phyloP scores from a whole-genome alignment of 2,113 vertebrate genomes.

The Podilymbus podiceps region DNA sequence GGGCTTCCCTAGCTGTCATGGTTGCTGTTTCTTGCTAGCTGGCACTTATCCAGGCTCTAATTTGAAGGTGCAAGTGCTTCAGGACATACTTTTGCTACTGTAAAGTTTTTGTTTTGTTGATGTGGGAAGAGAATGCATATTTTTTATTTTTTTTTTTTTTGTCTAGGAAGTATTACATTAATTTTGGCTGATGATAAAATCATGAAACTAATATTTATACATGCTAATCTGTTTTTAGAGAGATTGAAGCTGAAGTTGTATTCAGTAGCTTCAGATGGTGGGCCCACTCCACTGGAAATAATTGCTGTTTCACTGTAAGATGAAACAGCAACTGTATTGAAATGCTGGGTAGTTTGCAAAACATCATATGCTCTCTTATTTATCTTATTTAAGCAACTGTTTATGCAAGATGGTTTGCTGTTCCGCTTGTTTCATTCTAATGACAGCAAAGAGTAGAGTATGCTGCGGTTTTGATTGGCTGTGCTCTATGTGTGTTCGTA shows the following conservation, averaged over 20 bases:
- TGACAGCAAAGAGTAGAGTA: background rate
- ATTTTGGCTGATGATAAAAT: background rate
- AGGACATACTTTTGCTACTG: background rate
- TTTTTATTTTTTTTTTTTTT: background rate
- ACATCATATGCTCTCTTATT: background rate
- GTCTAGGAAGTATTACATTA: background rate
- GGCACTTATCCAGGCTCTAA: background rate
- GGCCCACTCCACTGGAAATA: background rate
- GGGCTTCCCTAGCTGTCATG: fast-evolving
- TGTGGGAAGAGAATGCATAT: background rate
- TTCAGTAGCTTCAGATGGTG: background rate
- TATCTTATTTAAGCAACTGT: background rate
- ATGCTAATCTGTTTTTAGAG: background rate
- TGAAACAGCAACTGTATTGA: background rate
- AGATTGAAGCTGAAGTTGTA: background rate
- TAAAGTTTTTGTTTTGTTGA: background rate
- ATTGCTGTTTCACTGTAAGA: background rate
- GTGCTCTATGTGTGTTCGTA: background rate
- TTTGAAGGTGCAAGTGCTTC: background rate
- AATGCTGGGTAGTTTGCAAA: background rate
- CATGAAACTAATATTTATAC: background rate
- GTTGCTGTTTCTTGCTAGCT: background rate
- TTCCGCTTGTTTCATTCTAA: background rate
- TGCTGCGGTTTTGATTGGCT: background rate
- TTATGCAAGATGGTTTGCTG: background rate